phyloP scores from a whole-genome alignment of 2,888 invertebrate species.

The Cosmopolites sordidus region DNA sequence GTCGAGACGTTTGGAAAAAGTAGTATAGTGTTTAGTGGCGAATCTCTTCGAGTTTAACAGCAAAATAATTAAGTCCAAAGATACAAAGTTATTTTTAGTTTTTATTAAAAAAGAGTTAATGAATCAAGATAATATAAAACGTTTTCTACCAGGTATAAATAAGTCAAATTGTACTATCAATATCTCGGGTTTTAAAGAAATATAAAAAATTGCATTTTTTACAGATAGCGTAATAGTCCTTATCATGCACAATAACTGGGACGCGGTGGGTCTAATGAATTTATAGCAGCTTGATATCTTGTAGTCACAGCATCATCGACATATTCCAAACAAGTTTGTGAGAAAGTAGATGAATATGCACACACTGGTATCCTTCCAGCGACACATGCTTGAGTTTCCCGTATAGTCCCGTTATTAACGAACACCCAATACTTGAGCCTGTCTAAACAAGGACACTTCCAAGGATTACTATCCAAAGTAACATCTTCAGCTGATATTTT shows the following conservation, averaged over 20 bases:
- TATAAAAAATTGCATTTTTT: too few relatives aligned
- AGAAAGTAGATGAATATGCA: conserved; percentile 14
- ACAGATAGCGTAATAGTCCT: too few relatives aligned
- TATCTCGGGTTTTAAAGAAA: too few relatives aligned
- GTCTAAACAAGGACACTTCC: conserved; percentile 36
- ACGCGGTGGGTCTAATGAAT: neutral
- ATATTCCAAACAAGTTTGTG: conserved; percentile 26
- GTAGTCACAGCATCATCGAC: conserved; percentile 26
- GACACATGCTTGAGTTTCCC: conserved; percentile 21
- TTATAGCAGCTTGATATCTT: neutral
- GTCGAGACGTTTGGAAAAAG: too few relatives aligned
- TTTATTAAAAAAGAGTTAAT: too few relatives aligned
- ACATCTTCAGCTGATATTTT: conserved; percentile 29
- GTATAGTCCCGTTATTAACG: conserved; percentile 27
- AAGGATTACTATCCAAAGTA: conserved; percentile 33
- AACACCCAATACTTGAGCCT: conserved; percentile 30
- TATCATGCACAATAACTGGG: neutral
- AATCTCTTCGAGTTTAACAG: too few relatives aligned
- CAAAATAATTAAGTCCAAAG: too few relatives aligned
- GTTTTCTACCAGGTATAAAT: too few relatives aligned
- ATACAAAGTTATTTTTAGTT: too few relatives aligned
- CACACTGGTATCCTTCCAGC: conserved; percentile 26
- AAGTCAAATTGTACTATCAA: too few relatives aligned
- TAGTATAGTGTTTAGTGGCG: too few relatives aligned
- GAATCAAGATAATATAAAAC: too few relatives aligned